Evolutionary conservation across 2,888 invertebrate species (phyloP).

Genomic region (Cetonia aurata): DNA sequence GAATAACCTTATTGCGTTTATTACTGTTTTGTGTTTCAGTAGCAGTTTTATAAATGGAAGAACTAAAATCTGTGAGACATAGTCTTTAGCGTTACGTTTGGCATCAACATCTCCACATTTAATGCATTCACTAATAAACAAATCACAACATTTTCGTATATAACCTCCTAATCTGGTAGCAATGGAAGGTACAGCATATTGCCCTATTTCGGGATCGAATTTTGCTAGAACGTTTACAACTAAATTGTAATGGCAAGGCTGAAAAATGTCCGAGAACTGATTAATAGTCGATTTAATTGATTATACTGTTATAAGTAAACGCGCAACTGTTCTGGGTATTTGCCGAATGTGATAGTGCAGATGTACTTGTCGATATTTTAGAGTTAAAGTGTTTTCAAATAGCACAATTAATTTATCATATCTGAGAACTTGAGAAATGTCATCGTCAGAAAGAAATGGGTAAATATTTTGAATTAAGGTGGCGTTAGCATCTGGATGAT

Average conservation of each 20-base stretch:
- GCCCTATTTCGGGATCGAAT: not conserved
- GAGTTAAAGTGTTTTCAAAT: too few species aligned
- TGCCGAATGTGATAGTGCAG: constrained; percentile 13
- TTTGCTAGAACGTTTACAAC: constrained; percentile 4
- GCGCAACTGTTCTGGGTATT: constrained; percentile 5
- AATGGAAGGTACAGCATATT: not conserved
- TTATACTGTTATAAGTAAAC: not conserved
- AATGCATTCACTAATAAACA: not conserved
- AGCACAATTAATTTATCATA: too few species aligned
- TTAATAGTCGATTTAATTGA: not conserved
- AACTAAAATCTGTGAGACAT: too few species aligned
- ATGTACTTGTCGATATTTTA: constrained; percentile 8
- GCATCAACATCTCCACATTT: not conserved
- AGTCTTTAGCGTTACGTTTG: not conserved
- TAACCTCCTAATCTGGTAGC: constrained; percentile 1
- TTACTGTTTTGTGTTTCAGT: not conserved
- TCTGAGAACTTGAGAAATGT: too few species aligned
- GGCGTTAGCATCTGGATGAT: constrained; percentile 8
- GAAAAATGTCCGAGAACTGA: constrained; percentile 15
- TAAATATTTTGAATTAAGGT: too few species aligned
- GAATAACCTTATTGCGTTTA: constrained; percentile 2
- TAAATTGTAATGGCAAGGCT: not conserved
- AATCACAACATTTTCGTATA: not conserved
- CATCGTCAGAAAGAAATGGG: too few species aligned
- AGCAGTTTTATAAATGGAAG: constrained; percentile 6